A percentile compares a stretch with the other conserved stretches of the same genome.
These are phyloP conservation scores for Muntiacus reevesi DNA, from an alignment of 2,113 vertebrate species.

Conservation along the genomic window DNA sequence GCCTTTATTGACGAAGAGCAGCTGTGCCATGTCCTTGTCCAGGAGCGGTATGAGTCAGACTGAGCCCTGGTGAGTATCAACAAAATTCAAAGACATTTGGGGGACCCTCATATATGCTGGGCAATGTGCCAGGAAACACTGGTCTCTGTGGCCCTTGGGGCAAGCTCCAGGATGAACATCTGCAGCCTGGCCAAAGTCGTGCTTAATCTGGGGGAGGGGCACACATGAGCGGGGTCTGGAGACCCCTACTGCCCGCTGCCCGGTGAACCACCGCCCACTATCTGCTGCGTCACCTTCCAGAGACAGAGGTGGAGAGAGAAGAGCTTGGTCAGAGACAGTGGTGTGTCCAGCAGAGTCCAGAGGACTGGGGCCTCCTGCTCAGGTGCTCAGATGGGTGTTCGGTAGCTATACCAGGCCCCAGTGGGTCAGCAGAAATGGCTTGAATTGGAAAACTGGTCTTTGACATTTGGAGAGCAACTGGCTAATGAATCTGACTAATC, in stretches of 20 bases:
- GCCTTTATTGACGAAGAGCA: not conserved
- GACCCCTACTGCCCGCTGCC: no score
- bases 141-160: not conserved
- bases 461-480: not conserved
- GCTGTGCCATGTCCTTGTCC: not conserved
- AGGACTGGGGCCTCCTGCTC: not conserved
- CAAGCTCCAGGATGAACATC: not conserved
- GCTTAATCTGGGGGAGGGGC: no score
- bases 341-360: rapidly evolving
- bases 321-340: not conserved
- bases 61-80: not conserved
- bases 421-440: not conserved
- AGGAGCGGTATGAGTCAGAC: not conserved
- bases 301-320: not conserved
- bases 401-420: not conserved
- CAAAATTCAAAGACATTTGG: not conserved
- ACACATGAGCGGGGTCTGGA: not conserved
- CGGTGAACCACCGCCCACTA: rapidly evolving
- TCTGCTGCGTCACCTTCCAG: not conserved
- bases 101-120: not conserved
- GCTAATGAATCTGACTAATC: not conserved
- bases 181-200: not conserved
- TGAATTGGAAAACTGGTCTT: not conserved
- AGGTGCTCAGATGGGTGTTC: not conserved
- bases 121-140: not conserved